Evolutionary conservation across 2,888 invertebrate genomes (phyloP).

Genomic region (Protonemura montana): DNA sequence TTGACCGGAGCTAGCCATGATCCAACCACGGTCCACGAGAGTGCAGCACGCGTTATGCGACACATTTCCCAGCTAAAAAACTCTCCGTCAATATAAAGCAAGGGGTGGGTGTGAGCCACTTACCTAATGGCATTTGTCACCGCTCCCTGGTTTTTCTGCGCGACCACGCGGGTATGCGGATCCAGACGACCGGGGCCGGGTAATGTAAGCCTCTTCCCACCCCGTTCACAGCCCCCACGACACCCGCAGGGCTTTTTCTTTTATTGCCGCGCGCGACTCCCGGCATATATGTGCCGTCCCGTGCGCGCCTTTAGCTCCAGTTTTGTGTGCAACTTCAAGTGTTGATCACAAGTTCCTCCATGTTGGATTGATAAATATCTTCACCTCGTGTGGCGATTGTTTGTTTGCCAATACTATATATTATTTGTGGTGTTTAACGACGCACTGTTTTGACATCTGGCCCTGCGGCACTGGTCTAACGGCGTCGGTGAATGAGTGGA

Average conservation of each 20-base stretch:
- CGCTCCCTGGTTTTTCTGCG: background rate
- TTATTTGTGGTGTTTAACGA: too few species aligned
- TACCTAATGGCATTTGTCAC: conserved; percentile 12
- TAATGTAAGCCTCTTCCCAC: background rate
- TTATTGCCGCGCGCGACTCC: background rate
- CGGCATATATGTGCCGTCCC: background rate
- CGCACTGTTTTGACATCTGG: too few species aligned
- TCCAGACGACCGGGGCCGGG: background rate
- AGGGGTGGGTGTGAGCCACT: background rate
- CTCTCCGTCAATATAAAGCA: background rate
- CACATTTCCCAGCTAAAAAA: background rate
- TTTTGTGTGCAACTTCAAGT: too few species aligned
- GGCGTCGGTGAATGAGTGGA: too few species aligned
- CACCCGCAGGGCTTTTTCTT: background rate
- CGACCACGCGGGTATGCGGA: background rate
- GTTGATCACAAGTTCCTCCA: too few species aligned
- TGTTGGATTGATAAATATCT: too few species aligned
- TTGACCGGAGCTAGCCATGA: background rate
- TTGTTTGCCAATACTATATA: too few species aligned
- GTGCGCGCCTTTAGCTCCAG: too few species aligned
- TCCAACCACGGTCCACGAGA: background rate
- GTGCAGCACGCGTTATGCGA: background rate
- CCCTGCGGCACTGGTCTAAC: too few species aligned
- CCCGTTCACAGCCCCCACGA: background rate
- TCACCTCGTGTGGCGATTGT: too few species aligned